A percentile compares a stretch with the other conserved stretches of the same genome.
These are phyloP conservation scores for Oreonectes daqikongensis DNA, from an alignment of 2,797 vertebrate genomes.

Conservation along the genomic window DNA sequence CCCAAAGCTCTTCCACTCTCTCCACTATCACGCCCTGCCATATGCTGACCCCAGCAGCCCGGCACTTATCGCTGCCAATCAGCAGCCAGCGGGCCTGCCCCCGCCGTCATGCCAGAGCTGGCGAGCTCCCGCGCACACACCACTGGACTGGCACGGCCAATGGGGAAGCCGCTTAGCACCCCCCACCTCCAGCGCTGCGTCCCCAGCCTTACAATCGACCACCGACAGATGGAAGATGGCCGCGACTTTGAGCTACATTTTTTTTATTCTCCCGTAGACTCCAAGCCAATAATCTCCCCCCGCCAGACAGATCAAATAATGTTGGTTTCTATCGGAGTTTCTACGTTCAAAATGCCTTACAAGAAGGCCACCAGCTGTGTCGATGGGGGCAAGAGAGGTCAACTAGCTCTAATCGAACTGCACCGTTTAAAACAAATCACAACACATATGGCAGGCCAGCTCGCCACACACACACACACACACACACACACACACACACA, in stretches of 20 bases:
- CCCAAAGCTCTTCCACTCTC: constrained; percentile 76
- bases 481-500: constrained; percentile 23
- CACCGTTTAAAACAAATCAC: constrained; percentile 17
- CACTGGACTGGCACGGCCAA: constrained; percentile 67
- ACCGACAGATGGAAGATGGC: constrained; percentile 89
- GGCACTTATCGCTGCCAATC: constrained; percentile 91
- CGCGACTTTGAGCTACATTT: constrained; percentile 74
- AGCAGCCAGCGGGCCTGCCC: constrained; percentile 83
- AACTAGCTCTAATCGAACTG: constrained; percentile 28
- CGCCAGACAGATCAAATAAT: constrained; percentile 52
- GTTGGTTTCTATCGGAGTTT: constrained; percentile 16
- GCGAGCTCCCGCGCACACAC: constrained; percentile 55
- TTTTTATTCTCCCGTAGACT: constrained; percentile 60
- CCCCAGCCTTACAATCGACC: constrained; percentile 82
- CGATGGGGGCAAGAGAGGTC: constrained; percentile 12
- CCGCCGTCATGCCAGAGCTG: constrained; percentile 51
- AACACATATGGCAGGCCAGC: constrained; percentile 40
- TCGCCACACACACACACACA: constrained; percentile 5
- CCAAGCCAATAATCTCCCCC: constrained; percentile 45
- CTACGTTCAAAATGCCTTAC: constrained; percentile 17
- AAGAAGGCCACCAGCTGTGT: constrained; percentile 26
- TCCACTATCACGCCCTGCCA: constrained; percentile 92
- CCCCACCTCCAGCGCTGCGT: constrained; percentile 65
- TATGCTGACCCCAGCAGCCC: constrained; percentile 95
- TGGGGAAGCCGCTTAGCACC: constrained; percentile 67